Evolutionary conservation across 2,113 vertebrate species (phyloP).

Genomic region (Protomyctophum bolini): DNA sequence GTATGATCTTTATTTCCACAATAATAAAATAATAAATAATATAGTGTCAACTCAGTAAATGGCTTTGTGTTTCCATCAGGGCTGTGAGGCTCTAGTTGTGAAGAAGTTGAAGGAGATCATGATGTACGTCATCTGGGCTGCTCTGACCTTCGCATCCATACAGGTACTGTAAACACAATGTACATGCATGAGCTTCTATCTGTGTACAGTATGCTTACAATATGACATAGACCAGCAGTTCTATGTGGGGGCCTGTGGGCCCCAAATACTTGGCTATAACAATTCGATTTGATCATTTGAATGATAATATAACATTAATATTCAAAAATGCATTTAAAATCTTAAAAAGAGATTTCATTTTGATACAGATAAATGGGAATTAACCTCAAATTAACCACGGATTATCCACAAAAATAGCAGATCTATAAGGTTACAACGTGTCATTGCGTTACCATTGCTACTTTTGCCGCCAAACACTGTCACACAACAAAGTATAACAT

Average conservation of each 20-base stretch:
- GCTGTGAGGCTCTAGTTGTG: conserved; percentile 94
- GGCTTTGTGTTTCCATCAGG: conserved; percentile 69
- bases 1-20: not conserved
- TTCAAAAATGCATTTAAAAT: too few relatives aligned
- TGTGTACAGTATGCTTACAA: too few relatives aligned
- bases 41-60: not conserved
- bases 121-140: conserved; percentile 98
- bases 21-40: too few relatives aligned
- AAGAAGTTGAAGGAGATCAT: conserved; percentile 98
- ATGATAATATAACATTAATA: too few relatives aligned
- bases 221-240: too few relatives aligned
- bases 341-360: too few relatives aligned
- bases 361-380: too few relatives aligned
- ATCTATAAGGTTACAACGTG: not conserved
- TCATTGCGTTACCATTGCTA: not conserved
- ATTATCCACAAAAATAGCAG: not conserved
- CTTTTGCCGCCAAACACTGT: not conserved
- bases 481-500: too few relatives aligned
- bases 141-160: conserved; percentile 92
- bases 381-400: too few relatives aligned
- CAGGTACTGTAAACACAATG: conserved; percentile 83
- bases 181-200: not conserved
- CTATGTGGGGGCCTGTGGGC: too few relatives aligned
- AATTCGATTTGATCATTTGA: too few relatives aligned
- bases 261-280: too few relatives aligned